Conservation (phyloP, 1,140 invertebrate species). For the Saccostrea glomerata region DNA sequence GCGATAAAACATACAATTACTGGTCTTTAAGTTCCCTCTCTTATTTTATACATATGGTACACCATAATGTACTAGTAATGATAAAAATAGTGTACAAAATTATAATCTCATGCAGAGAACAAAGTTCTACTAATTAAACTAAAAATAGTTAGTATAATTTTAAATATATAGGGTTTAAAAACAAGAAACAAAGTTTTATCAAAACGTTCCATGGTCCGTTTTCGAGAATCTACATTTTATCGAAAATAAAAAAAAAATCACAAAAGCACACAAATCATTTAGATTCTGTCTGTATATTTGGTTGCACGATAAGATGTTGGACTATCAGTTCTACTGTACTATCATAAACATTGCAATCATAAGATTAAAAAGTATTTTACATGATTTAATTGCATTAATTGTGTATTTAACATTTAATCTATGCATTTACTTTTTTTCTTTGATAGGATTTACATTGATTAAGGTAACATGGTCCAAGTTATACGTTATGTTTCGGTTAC, state of each 20-base stretch:
- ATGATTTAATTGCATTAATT: not conserved
- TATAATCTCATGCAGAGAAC: not conserved
- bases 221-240: not conserved
- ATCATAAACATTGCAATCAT: not conserved
- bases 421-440: not conserved
- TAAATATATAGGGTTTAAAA: not conserved
- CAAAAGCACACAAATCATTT: not conserved
- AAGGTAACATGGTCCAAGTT: too few relatives aligned
- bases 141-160: not conserved
- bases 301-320: not conserved
- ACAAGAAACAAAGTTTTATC: not conserved
- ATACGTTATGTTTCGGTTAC: not conserved
- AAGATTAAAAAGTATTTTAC: not conserved
- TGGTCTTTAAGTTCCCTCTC: not conserved
- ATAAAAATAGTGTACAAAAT: not conserved
- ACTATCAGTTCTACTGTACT: not conserved
- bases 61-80: not conserved
- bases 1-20: not conserved
- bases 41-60: not conserved
- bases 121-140: not conserved
- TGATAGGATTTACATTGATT: not conserved
- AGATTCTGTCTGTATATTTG: not conserved
- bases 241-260: conserved; percentile 13
- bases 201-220: conserved; percentile 1
- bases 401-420: not conserved